phyloP scores from a whole-genome alignment of 2,888 invertebrate species.

The Thereva unica region DNA sequence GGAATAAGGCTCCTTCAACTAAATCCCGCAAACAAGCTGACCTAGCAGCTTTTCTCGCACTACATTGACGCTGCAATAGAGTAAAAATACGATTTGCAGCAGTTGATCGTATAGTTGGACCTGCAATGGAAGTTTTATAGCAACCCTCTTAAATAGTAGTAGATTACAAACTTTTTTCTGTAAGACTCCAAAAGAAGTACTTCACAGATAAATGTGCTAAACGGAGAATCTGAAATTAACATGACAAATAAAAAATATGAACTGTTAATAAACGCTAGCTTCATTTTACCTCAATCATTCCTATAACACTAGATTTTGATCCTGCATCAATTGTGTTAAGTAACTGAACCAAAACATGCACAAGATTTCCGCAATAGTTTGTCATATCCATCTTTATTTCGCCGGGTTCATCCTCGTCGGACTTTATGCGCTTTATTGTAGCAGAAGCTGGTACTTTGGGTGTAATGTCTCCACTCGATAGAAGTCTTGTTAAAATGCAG shows the following conservation, averaged over 20 bases:
- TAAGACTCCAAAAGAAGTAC: conserved; percentile 77
- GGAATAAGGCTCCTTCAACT: conserved; percentile 72
- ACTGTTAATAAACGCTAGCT: neutral
- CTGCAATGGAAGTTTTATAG: conserved; percentile 53
- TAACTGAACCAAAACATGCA: conserved; percentile 65
- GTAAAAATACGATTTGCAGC: conserved; percentile 69
- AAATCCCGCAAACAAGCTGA: conserved; percentile 74
- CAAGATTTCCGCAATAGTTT: conserved; percentile 46
- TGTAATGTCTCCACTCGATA: conserved; percentile 49
- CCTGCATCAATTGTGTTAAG: conserved; percentile 69
- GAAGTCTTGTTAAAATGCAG: conserved; percentile 50
- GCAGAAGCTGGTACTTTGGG: neutral
- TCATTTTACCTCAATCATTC: conserved; percentile 64
- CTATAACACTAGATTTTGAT: conserved; percentile 62
- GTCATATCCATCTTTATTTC: conserved; percentile 33
- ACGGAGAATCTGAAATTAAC: conserved; percentile 59
- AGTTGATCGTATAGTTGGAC: conserved; percentile 64
- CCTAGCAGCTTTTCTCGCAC: conserved; percentile 67
- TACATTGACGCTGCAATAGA: conserved; percentile 68
- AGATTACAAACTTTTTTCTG: conserved; percentile 63
- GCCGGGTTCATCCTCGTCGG: conserved; percentile 41
- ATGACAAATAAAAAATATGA: neutral
- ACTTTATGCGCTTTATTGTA: conserved; percentile 28
- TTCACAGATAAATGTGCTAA: conserved; percentile 72
- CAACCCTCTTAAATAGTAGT: no score